Evolutionary conservation across 1,140 invertebrate species (phyloP).

Genomic region (Drosophila ercepeae): DNA sequence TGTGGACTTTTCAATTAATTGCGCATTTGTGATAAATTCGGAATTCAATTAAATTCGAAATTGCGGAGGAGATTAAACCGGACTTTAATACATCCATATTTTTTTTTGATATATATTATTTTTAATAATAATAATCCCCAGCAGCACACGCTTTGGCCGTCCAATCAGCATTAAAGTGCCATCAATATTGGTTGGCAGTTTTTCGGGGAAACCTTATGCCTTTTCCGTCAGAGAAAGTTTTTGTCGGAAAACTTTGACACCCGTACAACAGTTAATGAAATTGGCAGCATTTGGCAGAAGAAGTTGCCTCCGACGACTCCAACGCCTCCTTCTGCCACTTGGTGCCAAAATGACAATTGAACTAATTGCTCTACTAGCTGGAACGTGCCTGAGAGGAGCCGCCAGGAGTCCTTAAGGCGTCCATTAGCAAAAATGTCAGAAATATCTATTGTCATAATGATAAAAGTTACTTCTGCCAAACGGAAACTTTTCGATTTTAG

Average conservation of each 20-base stretch:
- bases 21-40: slow-evolving; percentile 58
- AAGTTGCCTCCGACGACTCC: slow-evolving; percentile 8
- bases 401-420: slow-evolving; percentile 19
- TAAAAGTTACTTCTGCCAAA: slow-evolving; percentile 43
- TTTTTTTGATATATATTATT: slow-evolving; percentile 2
- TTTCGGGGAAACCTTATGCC: slow-evolving; percentile 23
- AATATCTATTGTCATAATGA: slow-evolving; percentile 55
- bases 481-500: slow-evolving; percentile 57
- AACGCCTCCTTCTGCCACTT: neutral
- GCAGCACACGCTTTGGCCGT: slow-evolving; percentile 7
- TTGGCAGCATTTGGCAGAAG: slow-evolving; percentile 47
- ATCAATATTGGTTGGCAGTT: slow-evolving; percentile 52
- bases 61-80: slow-evolving; percentile 52
- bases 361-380: slow-evolving; percentile 71
- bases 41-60: slow-evolving; percentile 78
- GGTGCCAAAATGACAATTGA: slow-evolving; percentile 75
- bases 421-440: slow-evolving; percentile 36
- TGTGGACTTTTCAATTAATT: slow-evolving; percentile 70
- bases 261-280: slow-evolving; percentile 68
- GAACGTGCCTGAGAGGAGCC: slow-evolving; percentile 41
- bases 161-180: slow-evolving; percentile 63
- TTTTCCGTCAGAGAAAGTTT: slow-evolving; percentile 47
- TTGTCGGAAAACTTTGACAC: slow-evolving; percentile 45
- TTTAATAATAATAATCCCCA: slow-evolving; percentile 24
- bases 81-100: slow-evolving; percentile 20